These are phyloP conservation scores for Pasiphila rectangulata DNA, from an alignment of 2,888 invertebrate genomes.

Conservation along the genomic window DNA sequence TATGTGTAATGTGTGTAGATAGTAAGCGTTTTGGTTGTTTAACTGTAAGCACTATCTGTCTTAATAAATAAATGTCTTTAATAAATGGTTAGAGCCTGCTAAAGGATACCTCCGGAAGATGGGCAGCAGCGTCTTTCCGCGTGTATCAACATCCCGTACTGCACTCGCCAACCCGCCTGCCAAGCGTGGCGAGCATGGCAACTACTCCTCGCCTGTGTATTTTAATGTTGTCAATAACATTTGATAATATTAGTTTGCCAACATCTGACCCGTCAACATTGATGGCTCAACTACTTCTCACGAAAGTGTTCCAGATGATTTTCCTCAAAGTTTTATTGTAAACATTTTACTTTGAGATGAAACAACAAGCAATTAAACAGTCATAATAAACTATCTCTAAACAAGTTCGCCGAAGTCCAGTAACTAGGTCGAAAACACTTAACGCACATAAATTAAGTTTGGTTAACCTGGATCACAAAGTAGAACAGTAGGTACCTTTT, in stretches of 20 bases:
- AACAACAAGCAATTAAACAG: conserved; percentile 18
- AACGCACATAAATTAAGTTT: conserved; percentile 19
- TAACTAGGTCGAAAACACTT: conserved; percentile 21
- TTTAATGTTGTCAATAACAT: background rate
- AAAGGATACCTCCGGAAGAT: too few relatives aligned
- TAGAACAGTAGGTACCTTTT: conserved; percentile 26
- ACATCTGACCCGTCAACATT: conserved; percentile 10
- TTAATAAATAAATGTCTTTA: too few relatives aligned
- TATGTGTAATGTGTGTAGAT: too few relatives aligned
- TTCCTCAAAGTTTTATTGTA: conserved; percentile 14
- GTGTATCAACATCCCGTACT: too few relatives aligned
- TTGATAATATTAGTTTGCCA: conserved; percentile 3
- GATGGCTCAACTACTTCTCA: conserved; percentile 10
- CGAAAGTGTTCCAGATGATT: conserved; percentile 12
- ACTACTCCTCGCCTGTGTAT: background rate
- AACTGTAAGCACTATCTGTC: too few relatives aligned
- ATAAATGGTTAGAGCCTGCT: too few relatives aligned
- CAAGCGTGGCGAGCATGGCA: too few relatives aligned
- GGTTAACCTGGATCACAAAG: conserved; percentile 24
- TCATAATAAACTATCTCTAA: conserved; percentile 21
- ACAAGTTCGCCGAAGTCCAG: conserved; percentile 19
- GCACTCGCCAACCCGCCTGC: too few relatives aligned
- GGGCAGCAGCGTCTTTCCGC: too few relatives aligned
- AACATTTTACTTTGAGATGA: conserved; percentile 10
- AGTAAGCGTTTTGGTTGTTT: too few relatives aligned